Evolutionary conservation across 2,797 vertebrate species (phyloP).

Genomic region (Hirundo rustica): DNA sequence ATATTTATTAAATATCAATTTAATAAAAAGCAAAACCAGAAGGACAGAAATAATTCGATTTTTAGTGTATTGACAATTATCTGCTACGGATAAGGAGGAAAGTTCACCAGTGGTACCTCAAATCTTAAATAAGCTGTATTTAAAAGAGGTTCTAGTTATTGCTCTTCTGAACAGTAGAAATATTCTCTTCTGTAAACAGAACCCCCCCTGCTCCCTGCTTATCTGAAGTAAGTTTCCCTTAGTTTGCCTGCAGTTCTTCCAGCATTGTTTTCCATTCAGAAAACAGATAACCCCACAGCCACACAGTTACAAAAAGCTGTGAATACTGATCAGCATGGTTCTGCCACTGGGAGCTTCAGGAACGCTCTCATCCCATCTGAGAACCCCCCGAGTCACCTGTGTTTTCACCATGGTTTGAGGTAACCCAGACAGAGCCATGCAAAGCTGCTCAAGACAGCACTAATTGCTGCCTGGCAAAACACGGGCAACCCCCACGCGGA

Average conservation of each 20-base stretch:
- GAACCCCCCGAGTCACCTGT: rapidly evolving
- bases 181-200: not conserved
- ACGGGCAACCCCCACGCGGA: rapidly evolving
- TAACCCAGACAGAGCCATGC: not conserved
- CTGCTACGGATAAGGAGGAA: not conserved
- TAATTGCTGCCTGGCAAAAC: not conserved
- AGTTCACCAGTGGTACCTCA: not conserved
- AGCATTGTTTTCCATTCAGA: not conserved
- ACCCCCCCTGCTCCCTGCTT: rapidly evolving
- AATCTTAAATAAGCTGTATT: not conserved
- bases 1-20: not conserved
- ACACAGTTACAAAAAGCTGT: not conserved
- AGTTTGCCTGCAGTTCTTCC: not conserved
- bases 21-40: not conserved
- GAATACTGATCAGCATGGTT: not conserved
- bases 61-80: not conserved
- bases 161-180: not conserved
- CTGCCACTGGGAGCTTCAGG: not conserved
- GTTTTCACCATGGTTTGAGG: not conserved
- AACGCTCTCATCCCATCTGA: not conserved
- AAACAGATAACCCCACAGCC: not conserved
- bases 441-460: not conserved
- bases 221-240: not conserved
- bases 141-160: not conserved
- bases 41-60: not conserved